phyloP scores from a whole-genome alignment of 1,140 invertebrate species.

The Pogonomyrmex barbatus region DNA sequence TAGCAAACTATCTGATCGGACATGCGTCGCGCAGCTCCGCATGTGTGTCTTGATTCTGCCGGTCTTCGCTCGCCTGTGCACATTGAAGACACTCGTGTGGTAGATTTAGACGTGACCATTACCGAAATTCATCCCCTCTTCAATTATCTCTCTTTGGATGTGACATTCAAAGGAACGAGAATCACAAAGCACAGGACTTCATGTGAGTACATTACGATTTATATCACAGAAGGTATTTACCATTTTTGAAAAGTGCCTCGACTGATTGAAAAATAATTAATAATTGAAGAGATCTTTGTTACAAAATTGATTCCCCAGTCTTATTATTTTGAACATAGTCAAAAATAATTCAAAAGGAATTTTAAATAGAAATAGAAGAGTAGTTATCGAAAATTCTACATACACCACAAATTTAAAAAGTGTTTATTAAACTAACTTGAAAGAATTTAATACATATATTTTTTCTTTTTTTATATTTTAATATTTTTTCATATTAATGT shows the following conservation, averaged over 20 bases:
- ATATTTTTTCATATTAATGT: not conserved
- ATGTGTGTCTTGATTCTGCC: slow-evolving; percentile 47
- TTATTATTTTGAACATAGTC: not conserved
- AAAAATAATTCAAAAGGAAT: not conserved
- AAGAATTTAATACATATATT: not conserved
- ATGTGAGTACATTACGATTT: slow-evolving; percentile 13
- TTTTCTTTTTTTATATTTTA: not conserved
- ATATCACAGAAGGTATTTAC: not conserved
- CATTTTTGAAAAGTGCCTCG: not conserved
- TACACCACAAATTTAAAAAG: not conserved
- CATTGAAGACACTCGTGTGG: slow-evolving; percentile 9
- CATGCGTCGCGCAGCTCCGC: slow-evolving; percentile 60
- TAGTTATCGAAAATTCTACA: not conserved
- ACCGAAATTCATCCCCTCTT: slow-evolving; percentile 22
- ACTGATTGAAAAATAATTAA: slow-evolving; percentile 2
- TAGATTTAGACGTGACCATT: slow-evolving; percentile 9
- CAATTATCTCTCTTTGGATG: not conserved
- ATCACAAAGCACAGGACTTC: not conserved
- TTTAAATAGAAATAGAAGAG: not conserved
- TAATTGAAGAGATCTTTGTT: not conserved
- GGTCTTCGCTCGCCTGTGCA: slow-evolving; percentile 53
- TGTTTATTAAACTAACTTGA: not conserved
- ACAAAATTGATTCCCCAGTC: not conserved
- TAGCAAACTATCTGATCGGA: slow-evolving; percentile 60
- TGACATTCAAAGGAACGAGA: not conserved